phyloP scores from a whole-genome alignment of 1,140 invertebrate genomes.

The Paraescarpia echinospica region DNA sequence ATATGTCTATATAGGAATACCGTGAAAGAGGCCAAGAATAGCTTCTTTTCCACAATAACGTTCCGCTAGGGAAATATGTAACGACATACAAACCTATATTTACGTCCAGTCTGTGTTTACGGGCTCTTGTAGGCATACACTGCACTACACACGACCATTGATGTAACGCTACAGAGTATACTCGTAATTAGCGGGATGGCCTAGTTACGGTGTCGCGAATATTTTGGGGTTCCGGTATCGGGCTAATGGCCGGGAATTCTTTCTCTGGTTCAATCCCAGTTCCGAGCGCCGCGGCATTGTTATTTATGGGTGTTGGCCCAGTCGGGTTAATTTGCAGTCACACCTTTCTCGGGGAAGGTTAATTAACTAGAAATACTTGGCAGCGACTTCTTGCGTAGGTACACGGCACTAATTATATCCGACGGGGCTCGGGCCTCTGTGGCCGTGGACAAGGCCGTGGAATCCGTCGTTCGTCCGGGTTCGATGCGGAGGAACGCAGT shows the following conservation, averaged over 20 bases:
- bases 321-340: not conserved
- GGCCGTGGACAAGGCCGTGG: not conserved
- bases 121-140: not conserved
- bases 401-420: not conserved
- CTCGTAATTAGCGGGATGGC: not conserved
- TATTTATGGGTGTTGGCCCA: not conserved
- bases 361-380: not conserved
- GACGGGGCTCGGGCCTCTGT: not conserved
- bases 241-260: not conserved
- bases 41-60: not conserved
- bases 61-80: not conserved
- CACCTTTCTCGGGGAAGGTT: not conserved
- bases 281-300: not conserved
- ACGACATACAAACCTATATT: not conserved
- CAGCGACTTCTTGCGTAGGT: not conserved
- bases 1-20: not conserved
- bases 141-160: not conserved
- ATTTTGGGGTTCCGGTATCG: not conserved
- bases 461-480: not conserved
- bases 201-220: not conserved
- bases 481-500: not conserved
- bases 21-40: not conserved
- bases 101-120: not conserved
- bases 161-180: not conserved
- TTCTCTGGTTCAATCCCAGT: not conserved